These are phyloP conservation scores for Metacarcinus magister DNA, from an alignment of 2,888 invertebrate species.

Conservation along the genomic window DNA sequence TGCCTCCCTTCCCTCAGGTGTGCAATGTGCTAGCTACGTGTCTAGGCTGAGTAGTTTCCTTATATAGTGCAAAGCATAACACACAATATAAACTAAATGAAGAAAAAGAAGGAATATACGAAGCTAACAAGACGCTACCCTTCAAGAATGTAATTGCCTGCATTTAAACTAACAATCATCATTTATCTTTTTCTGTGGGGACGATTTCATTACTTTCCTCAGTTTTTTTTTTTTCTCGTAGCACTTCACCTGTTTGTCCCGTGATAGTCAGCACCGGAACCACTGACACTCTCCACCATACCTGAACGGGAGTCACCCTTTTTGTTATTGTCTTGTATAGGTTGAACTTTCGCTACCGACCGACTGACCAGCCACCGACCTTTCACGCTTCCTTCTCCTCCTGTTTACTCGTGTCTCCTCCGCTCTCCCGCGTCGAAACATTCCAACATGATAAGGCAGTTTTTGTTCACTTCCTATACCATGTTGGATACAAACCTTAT, in stretches of 20 bases:
- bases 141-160: not conserved
- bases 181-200: not conserved
- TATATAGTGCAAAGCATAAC: not conserved
- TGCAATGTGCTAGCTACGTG: not conserved
- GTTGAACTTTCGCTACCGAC: not conserved
- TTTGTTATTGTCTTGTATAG: not conserved
- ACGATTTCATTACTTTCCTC: not conserved
- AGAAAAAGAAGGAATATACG: not conserved
- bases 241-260: not conserved
- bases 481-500: not conserved
- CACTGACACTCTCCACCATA: not conserved
- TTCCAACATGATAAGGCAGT: not conserved
- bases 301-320: not conserved
- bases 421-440: not conserved
- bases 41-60: not conserved
- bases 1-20: not conserved
- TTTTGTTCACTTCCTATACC: not conserved
- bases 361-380: not conserved
- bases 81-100: not conserved
- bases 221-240: not conserved
- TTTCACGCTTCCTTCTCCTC: conserved; percentile 40
- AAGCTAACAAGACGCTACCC: not conserved
- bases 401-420: not conserved
- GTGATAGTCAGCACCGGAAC: not conserved
- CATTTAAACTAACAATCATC: not conserved